Evolutionary conservation across 1,140 invertebrate genomes (phyloP), one percentile per base, ranked within the genome.

Genomic region (Formica exsecta): DNA sequence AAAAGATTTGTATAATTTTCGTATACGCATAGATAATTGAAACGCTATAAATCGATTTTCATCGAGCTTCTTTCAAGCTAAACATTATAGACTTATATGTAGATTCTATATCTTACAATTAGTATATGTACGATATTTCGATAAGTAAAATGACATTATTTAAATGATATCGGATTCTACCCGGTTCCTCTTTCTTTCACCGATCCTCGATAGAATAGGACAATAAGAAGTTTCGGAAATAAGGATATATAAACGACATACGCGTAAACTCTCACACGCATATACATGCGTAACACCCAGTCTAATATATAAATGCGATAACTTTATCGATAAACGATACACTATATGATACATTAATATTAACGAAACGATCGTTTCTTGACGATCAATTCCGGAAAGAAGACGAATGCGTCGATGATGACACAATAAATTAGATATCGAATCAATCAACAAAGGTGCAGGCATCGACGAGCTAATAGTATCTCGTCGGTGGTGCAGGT

Each of bases 251-350:
- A 7, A 66, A 64, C 9, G 29, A 11, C 4, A 29, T 61, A 41
- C 41, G 22, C 44, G 13, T 66, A 38, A 2, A 36, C n/a, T 11
- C 9, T 6, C 6, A 22, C n/a, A 41, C 2, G 36, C 22, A 70
- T 19, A 11, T 68, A n/a, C 2, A 41, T 6, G 25, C 5, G n/a
- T 9, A 36, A 68, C n/a, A 38, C n/a, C 2, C 38, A 2, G 6
- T 44, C 11, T 44, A 81, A 81, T 70, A 19, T 36, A 57, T 22
- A 70, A 86, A 44, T 6, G 54, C 44, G 90, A 91, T 90, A 87
- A 89, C 85, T 91, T 25, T 68, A 22, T 59, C 85, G 75, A 89
- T 59, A 86, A 64, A 41, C 36, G 87, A 91, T 90, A 90, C 86
- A 84, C 83, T 88, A 38, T 61, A 25, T 61, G 83, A 90, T 48